These are phyloP conservation scores for Perodicticus potto DNA, from an alignment of 2,797 vertebrate species.

Conservation along the genomic window DNA sequence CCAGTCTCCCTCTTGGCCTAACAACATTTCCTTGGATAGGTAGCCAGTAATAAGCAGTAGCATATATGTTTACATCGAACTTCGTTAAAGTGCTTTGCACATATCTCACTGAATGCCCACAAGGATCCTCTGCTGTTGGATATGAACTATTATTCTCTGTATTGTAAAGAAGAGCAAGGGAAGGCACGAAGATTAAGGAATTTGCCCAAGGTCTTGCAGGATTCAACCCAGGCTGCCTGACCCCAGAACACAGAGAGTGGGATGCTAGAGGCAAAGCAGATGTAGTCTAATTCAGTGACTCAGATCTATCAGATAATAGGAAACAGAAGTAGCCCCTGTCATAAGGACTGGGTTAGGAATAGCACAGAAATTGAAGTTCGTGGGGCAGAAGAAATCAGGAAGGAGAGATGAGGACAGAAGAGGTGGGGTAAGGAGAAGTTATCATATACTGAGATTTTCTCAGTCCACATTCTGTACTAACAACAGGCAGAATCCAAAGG, in stretches of 20 bases:
- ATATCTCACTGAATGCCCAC: neutral
- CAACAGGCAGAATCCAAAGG: neutral
- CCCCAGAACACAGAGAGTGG: neutral
- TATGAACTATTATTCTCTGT: neutral
- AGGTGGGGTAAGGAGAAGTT: fast-evolving
- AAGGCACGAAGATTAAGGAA: neutral
- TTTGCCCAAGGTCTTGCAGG: neutral
- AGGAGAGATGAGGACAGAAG: neutral
- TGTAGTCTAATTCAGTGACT: neutral
- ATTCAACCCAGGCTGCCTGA: neutral
- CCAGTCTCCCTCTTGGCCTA: neutral
- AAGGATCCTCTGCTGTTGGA: neutral
- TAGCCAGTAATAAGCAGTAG: neutral
- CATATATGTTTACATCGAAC: neutral
- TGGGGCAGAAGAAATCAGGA: neutral
- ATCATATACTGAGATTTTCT: neutral
- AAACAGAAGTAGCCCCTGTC: neutral
- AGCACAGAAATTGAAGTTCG: neutral
- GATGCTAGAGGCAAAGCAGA: neutral
- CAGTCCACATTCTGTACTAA: neutral
- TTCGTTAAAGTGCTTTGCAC: neutral
- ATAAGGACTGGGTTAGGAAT: neutral
- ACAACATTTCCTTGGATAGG: neutral
- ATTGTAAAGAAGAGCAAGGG: slow-evolving; percentile 11
- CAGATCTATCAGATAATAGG: neutral